phyloP scores from a whole-genome alignment of 2,113 vertebrate genomes.

The Jaculus jaculus region DNA sequence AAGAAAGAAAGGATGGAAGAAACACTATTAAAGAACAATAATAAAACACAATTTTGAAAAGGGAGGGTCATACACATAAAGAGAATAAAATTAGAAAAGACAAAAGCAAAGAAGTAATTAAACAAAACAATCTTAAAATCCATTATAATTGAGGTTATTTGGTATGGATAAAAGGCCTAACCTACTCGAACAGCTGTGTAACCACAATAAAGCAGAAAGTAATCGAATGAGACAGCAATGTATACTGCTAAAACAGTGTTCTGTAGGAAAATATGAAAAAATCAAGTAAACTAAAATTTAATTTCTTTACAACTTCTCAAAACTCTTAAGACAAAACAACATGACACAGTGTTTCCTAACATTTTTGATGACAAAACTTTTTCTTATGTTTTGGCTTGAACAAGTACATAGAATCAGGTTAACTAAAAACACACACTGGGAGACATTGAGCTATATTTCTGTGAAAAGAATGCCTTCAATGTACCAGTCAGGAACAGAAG shows the following conservation, averaged over 20 bases:
- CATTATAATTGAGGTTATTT: not conserved
- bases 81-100: not conserved
- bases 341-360: not conserved
- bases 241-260: not conserved
- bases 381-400: not conserved
- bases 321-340: not conserved
- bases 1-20: not conserved
- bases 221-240: not conserved
- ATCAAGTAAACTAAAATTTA: not conserved
- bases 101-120: not conserved
- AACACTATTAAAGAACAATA: not conserved
- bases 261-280: not conserved
- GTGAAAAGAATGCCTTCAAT: slow-evolving; percentile 1
- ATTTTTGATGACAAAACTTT: not conserved
- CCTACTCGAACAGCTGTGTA: not conserved
- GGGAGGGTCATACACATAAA: not conserved
- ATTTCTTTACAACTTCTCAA: not conserved
- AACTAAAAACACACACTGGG: not conserved
- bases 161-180: not conserved
- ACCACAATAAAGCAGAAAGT: not conserved
- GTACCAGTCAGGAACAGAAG: not conserved
- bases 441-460: not conserved
- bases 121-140: not conserved
- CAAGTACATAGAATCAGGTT: not conserved
- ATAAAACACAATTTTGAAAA: not conserved